These are phyloP conservation scores for Myxocyprinus asiaticus DNA, from an alignment of 2,113 vertebrate genomes.

Conservation along the genomic window DNA sequence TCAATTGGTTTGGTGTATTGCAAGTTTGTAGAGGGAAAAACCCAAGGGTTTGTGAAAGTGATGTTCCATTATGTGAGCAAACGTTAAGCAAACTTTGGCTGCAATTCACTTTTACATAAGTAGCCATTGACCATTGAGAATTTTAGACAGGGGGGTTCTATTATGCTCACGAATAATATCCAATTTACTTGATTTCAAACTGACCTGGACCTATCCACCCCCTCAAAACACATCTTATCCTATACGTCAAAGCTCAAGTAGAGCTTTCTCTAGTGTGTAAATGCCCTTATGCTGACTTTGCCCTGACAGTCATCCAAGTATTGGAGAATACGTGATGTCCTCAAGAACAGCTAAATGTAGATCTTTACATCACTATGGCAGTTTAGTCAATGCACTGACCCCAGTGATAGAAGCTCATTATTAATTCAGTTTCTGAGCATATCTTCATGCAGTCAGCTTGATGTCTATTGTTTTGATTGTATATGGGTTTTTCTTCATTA, in stretches of 20 bases:
- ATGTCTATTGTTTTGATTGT: not conserved
- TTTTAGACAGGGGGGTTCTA: not conserved
- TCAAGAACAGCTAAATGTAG: constrained; percentile 15
- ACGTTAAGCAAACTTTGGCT: no score
- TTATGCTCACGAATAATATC: not conserved
- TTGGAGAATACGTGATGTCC: constrained; percentile 27
- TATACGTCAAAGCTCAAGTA: not conserved
- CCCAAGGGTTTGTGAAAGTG: no score
- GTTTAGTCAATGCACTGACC: constrained; percentile 31
- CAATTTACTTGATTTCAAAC: constrained; percentile 2
- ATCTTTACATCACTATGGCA: constrained; percentile 33
- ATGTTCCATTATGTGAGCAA: no score
- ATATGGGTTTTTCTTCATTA: not conserved
- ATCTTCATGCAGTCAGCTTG: constrained; percentile 10
- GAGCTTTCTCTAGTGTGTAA: not conserved
- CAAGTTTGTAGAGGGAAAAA: no score
- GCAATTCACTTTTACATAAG: not conserved
- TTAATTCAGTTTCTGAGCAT: constrained; percentile 17
- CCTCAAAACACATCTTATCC: no score
- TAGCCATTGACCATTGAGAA: not conserved
- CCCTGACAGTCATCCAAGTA: not conserved
- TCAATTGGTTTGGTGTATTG: no score
- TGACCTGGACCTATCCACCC: not conserved
- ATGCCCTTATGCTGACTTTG: constrained; percentile 12
- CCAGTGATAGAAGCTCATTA: constrained; percentile 21